phyloP scores from a whole-genome alignment of 92 coral and sea anemone species.

The Epizoanthus rinbou region DNA sequence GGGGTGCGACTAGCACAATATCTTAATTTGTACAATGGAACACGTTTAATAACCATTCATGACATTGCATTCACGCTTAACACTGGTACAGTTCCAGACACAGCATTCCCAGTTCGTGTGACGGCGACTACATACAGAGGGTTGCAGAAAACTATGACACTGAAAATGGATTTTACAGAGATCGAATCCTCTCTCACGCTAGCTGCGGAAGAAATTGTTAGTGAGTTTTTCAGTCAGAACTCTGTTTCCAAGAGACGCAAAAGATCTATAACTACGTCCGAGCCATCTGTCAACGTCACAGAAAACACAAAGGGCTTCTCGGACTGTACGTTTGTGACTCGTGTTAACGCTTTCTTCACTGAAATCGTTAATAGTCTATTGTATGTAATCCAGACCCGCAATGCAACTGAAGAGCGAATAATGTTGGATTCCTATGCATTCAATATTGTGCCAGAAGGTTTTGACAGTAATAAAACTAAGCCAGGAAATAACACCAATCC shows the following conservation, averaged over 20 bases:
- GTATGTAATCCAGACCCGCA: conserved; percentile 9
- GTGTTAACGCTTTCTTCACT: conserved; percentile 41
- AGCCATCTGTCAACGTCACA: conserved; percentile 28
- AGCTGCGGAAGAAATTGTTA: conserved; percentile 57
- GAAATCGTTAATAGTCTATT: conserved; percentile 46
- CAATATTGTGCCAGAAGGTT: neutral
- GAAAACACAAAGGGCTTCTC: conserved; percentile 10
- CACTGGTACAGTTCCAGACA: conserved; percentile 37
- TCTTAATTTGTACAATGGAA: conserved; percentile 20
- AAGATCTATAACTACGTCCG: conserved; percentile 8
- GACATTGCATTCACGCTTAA: conserved; percentile 46
- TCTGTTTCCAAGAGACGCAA: neutral
- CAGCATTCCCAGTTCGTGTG: conserved; percentile 54
- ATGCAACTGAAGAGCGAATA: neutral
- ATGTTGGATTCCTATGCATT: neutral
- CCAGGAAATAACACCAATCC: neutral
- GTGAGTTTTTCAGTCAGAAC: conserved; percentile 36
- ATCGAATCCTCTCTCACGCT: conserved; percentile 48
- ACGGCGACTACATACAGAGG: conserved; percentile 42
- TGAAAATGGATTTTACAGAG: conserved; percentile 62
- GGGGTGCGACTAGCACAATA: conserved; percentile 55
- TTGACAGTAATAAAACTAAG: neutral
- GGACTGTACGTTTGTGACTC: conserved; percentile 23
- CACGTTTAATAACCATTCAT: conserved; percentile 45
- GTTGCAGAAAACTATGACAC: conserved; percentile 31